Conservation (phyloP, 2,888 invertebrate species). For the Myathropa florea region DNA sequence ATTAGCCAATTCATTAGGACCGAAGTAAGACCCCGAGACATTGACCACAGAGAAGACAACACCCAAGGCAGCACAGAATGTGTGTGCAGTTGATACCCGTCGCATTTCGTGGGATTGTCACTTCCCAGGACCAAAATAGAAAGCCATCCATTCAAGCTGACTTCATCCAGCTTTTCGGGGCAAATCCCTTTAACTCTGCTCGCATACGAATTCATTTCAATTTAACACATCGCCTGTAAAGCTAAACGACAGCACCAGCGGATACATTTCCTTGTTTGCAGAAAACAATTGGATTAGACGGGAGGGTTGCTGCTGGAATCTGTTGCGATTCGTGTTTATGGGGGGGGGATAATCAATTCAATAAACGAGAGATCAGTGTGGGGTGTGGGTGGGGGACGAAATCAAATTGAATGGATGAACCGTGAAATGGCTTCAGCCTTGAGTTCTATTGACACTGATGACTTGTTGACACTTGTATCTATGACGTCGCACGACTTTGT, state of each 20-base stretch:
- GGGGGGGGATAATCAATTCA: not conserved
- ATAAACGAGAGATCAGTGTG: not conserved
- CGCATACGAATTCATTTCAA: constrained; percentile 8
- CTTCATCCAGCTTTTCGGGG: not conserved
- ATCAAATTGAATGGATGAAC: not conserved
- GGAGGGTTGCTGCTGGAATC: not conserved
- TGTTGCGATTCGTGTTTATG: not conserved
- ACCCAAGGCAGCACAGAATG: too few relatives aligned
- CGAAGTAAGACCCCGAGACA: not conserved
- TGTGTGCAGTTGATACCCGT: too few relatives aligned
- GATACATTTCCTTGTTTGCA: constrained; percentile 2
- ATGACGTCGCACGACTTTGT: not conserved
- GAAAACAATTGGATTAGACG: constrained; percentile 13
- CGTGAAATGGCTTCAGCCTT: not conserved
- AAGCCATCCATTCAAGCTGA: not conserved
- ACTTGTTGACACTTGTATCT: not conserved
- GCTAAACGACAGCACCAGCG: not conserved
- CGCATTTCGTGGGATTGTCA: not conserved
- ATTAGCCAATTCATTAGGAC: not conserved
- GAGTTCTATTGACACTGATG: not conserved
- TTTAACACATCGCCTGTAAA: constrained; percentile 28
- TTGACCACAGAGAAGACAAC: not conserved
- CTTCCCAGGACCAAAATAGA: not conserved
- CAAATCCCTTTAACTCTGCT: not conserved
- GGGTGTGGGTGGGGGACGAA: not conserved